phyloP scores from a whole-genome alignment of 2,888 invertebrate species.

The Nesidiocoris tenuis region DNA sequence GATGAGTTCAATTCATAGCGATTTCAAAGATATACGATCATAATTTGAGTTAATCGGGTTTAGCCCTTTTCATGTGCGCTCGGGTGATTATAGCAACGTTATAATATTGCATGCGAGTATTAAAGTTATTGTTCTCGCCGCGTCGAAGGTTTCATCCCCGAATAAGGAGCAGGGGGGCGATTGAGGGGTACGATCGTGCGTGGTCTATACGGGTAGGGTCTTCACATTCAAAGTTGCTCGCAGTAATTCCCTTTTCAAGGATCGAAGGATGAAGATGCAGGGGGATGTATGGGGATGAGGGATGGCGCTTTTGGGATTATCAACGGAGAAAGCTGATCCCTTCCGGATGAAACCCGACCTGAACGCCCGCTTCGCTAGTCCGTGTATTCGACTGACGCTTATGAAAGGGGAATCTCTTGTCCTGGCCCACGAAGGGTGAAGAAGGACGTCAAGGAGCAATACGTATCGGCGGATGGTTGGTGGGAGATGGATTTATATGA shows the following conservation, averaged over 20 bases:
- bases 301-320: constrained; percentile 8
- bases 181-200: neutral
- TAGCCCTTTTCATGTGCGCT: neutral
- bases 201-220: too few relatives aligned
- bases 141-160: too few relatives aligned
- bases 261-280: too few relatives aligned
- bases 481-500: neutral
- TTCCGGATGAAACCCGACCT: constrained; percentile 36
- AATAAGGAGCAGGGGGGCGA: neutral
- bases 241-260: too few relatives aligned
- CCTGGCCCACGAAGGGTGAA: neutral
- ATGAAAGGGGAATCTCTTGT: neutral
- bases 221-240: too few relatives aligned
- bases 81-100: neutral
- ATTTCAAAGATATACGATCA: neutral
- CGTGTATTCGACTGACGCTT: neutral
- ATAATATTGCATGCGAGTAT: neutral
- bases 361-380: neutral
- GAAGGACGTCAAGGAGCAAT: neutral
- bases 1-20: constrained; percentile 3
- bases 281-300: neutral
- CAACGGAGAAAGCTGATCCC: constrained; percentile 30
- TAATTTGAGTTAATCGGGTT: neutral
- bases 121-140: neutral
- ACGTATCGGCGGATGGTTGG: neutral